Evolutionary conservation across 2,888 invertebrate species (phyloP).

Genomic region (Lasioglossum pauxillum): DNA sequence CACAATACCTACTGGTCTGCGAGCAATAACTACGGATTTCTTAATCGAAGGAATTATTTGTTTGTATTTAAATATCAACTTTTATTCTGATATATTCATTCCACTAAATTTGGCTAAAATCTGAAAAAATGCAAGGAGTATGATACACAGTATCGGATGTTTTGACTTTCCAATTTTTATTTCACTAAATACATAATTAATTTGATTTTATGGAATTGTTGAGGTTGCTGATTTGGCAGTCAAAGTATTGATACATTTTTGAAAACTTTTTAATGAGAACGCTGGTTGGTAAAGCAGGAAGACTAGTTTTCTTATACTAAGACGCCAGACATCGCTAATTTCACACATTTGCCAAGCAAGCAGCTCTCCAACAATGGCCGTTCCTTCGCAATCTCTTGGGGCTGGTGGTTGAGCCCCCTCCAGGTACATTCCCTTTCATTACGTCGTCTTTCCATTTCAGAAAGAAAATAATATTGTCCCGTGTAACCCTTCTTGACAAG

Average conservation of each 20-base stretch:
- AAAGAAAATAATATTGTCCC: slow-evolving; percentile 2
- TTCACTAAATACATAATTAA: too few relatives aligned
- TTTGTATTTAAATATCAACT: too few relatives aligned
- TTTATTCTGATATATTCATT: too few relatives aligned
- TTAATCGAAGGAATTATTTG: too few relatives aligned
- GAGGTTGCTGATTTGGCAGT: too few relatives aligned
- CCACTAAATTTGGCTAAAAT: not conserved
- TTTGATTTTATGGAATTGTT: too few relatives aligned
- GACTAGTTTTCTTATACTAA: not conserved
- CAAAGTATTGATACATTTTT: not conserved
- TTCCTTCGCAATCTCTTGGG: slow-evolving; percentile 8
- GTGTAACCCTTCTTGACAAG: slow-evolving; percentile 2
- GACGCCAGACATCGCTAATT: not conserved
- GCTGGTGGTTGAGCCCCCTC: not conserved
- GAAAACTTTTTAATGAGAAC: not conserved
- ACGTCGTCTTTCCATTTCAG: not conserved
- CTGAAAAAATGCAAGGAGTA: not conserved
- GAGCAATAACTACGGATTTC: not conserved
- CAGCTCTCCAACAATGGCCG: slow-evolving; percentile 6
- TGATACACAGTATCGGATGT: too few relatives aligned
- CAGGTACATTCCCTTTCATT: slow-evolving; percentile 7
- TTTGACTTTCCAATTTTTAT: too few relatives aligned
- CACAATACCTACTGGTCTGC: not conserved
- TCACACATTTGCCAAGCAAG: not conserved
- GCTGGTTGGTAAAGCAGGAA: not conserved